Evolutionary conservation across 2,113 vertebrate genomes (phyloP), one percentile per base, ranked within the genome.

Genomic region (Brevimyrus niger): DNA sequence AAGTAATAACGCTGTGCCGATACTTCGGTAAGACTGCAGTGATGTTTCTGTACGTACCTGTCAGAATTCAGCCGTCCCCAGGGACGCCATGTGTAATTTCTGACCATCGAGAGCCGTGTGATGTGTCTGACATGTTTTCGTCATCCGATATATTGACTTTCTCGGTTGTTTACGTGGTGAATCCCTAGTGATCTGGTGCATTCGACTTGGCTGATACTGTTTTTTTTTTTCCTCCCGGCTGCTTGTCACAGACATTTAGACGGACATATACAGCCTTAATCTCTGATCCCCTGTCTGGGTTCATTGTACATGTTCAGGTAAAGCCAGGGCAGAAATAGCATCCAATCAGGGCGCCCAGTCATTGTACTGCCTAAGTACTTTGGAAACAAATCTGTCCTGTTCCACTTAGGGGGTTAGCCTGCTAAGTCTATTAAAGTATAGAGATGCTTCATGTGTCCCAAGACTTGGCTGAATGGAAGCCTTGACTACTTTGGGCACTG

Each of bases 191-290:
- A 87, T 35, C 85, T 31, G 48, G 27, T 5, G 23, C 1, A 47
- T 7, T 44, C n/a, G 3, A n/a, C 35, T 84, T 84, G 5, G 76
- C 35, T 82, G 76, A 42, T 61, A n/a, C 2, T 23, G 23, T 27
- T 69, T 4, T 31, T 69, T 65, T 65, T 65, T 11, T 13, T 0
- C n/a, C 61, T 42, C 31, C 73, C 19, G 83, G 42, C 83, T 86
- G n/a, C 21, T n/a, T 13, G 11, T 27, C 88, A 93, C 94, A 91
- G 90, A 46, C 9, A 87, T 44, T 65, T 46, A 61, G 88, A 93
- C 94, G 91, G 90, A 46, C 9, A 87, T 44, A 87, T 46, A 61
- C 23, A 38, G 19, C 55, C 1, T 1, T 93, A 95, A 95, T 95
- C 94, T 82, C 44, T 19, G 69, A 47, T 89, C 69, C 69, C 6